phyloP scores from a whole-genome alignment of 2,113 vertebrate species.

The Sinocyclocheilus grahami region DNA sequence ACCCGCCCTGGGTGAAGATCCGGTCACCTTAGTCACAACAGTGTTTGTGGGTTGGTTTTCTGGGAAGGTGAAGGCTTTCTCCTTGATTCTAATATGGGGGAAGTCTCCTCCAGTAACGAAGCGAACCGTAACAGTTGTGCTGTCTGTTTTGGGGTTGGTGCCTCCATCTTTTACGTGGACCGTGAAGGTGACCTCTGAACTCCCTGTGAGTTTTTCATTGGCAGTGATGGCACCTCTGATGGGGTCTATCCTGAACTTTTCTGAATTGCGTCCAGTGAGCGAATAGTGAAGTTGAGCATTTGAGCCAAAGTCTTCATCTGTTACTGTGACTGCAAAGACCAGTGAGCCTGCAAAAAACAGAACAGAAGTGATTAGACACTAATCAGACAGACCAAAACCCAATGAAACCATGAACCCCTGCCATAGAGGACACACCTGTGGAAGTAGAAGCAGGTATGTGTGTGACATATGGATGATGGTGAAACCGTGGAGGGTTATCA shows the following conservation, averaged over 20 bases:
- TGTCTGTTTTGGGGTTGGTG: slow-evolving; percentile 83
- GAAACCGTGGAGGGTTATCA: slow-evolving; percentile 94
- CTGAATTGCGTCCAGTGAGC: slow-evolving; percentile 85
- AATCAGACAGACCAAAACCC: background rate
- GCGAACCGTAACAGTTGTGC: slow-evolving; percentile 92
- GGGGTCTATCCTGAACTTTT: slow-evolving; percentile 92
- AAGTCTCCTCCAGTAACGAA: slow-evolving; percentile 90
- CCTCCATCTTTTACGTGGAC: slow-evolving; percentile 89
- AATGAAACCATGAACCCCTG: background rate
- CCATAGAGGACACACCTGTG: slow-evolving; percentile 78
- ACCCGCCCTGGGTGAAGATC: slow-evolving; percentile 86
- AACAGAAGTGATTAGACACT: slow-evolving; percentile 4
- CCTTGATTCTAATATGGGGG: slow-evolving; percentile 82
- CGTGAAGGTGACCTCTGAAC: slow-evolving; percentile 89
- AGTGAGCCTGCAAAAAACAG: slow-evolving; percentile 80
- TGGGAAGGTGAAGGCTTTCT: slow-evolving; percentile 85
- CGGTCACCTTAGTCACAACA: slow-evolving; percentile 81
- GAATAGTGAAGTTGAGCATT: slow-evolving; percentile 93
- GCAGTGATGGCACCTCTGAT: slow-evolving; percentile 88
- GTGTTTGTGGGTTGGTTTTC: slow-evolving; percentile 88
- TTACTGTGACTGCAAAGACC: slow-evolving; percentile 95
- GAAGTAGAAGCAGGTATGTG: slow-evolving; percentile 87
- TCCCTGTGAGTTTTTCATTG: slow-evolving; percentile 77
- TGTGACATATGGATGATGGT: slow-evolving; percentile 96
- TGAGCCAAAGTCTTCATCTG: slow-evolving; percentile 87